Conservation (phyloP, 2,888 invertebrate species). For the Tiliacea citrago region DNA sequence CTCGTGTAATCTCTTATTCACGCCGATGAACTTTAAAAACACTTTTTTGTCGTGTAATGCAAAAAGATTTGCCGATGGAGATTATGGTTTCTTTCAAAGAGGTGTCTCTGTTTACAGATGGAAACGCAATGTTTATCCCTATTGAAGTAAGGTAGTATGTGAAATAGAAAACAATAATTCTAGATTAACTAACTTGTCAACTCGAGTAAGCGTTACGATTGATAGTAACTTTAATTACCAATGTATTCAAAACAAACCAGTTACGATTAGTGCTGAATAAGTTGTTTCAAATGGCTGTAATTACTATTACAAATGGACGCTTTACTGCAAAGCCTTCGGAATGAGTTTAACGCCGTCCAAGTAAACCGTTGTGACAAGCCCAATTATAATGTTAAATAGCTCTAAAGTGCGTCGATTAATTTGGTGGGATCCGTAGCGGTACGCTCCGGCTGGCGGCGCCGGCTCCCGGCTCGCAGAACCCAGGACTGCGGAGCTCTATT, state of each 20-base stretch:
- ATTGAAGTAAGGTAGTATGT: neutral
- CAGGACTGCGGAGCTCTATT: conserved; percentile 64
- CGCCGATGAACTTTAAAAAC: conserved; percentile 64
- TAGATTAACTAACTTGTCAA: conserved; percentile 13
- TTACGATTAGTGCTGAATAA: conserved; percentile 47
- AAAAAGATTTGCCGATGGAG: conserved; percentile 29
- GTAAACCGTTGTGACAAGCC: conserved; percentile 61
- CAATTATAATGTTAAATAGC: conserved; percentile 68
- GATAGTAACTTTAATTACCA: conserved; percentile 17
- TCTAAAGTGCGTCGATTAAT: conserved; percentile 64
- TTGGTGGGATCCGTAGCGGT: conserved; percentile 50
- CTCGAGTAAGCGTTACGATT: conserved; percentile 1
- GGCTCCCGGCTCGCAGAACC: conserved; percentile 14
- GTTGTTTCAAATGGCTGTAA: conserved; percentile 52
- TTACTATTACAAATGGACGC: conserved; percentile 57
- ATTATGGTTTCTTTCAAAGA: conserved; percentile 21
- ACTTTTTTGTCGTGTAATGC: conserved; percentile 63
- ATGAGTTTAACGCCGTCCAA: conserved; percentile 59
- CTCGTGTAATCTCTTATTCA: conserved; percentile 69
- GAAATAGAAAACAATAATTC: conserved; percentile 26
- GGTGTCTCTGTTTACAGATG: neutral
- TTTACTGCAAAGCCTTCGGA: conserved; percentile 52
- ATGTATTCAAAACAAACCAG: conserved; percentile 37
- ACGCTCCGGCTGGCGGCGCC: conserved; percentile 22
- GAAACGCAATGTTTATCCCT: too few species aligned